Evolutionary conservation across 2,888 invertebrate species (phyloP).

Genomic region (Mycalesis mineus): DNA sequence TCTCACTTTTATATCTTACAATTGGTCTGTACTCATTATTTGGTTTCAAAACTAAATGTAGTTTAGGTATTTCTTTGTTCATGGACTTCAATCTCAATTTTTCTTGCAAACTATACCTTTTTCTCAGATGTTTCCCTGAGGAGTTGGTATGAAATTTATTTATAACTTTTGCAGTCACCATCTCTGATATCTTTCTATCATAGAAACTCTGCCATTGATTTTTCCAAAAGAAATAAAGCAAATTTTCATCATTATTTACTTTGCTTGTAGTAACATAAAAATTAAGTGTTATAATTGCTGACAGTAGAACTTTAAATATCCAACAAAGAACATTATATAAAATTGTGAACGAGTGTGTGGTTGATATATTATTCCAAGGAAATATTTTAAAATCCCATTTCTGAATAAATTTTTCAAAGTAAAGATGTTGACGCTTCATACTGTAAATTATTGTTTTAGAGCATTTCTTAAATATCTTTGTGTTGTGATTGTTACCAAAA

Average conservation of each 20-base stretch:
- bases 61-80: slow-evolving; percentile 56
- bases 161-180: slow-evolving; percentile 51
- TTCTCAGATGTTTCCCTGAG: slow-evolving; percentile 46
- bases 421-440: slow-evolving; percentile 61
- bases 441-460: slow-evolving; percentile 49
- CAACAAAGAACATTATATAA: slow-evolving; percentile 45
- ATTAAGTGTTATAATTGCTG: slow-evolving; percentile 59
- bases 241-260: slow-evolving; percentile 62
- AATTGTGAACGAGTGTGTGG: slow-evolving; percentile 31
- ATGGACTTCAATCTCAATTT: slow-evolving; percentile 41
- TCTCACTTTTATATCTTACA: slow-evolving; percentile 57
- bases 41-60: slow-evolving; percentile 58
- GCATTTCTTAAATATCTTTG: slow-evolving; percentile 50
- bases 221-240: slow-evolving; percentile 65
- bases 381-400: slow-evolving; percentile 52
- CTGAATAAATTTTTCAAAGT: slow-evolving; percentile 38
- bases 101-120: slow-evolving; percentile 38
- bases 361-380: slow-evolving; percentile 46
- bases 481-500: slow-evolving; percentile 53
- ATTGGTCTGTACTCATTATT: slow-evolving; percentile 62
- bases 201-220: slow-evolving; percentile 68
- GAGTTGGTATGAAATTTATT: slow-evolving; percentile 47
- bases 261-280: slow-evolving; percentile 69
- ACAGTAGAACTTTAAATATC: slow-evolving; percentile 54
- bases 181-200: slow-evolving; percentile 54